Evolutionary conservation across 1,140 invertebrate genomes (phyloP), one percentile per base, ranked within the genome.

Genomic region (Panagrolaimus sp.): DNA sequence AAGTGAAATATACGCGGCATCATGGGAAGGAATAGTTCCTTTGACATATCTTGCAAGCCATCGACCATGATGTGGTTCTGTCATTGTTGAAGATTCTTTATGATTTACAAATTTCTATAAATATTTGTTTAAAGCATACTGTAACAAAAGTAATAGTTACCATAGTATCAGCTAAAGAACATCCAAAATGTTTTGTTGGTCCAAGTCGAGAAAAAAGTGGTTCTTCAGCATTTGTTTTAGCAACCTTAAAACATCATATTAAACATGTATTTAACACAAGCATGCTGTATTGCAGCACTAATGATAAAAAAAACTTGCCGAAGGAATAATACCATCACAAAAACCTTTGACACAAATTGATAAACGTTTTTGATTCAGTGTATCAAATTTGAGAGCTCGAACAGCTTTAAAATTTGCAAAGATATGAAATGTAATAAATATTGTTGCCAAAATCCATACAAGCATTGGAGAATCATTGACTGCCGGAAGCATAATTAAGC

Each of bases 351-450:
- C 74, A 51, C 62, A 42, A n/a, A 79, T 63, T 11, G 64, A 23
- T 9, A 80, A 42, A 48, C 78, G 25, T 25, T 68, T 63, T 45
- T 71, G 67, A 83, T 96, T 96, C 9, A 96, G 87, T 0, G 88
- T 89, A 77, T 89, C 87, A 81, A 95, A 87, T 73, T 72, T 88
- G 83, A 90, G 83, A 5, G 89, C 85, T 73, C 87, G 87, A 0
- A 96, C 91, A 9, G 92, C 92, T 71, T 86, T 86, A 79, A 92
- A 92, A 86, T 96, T 96, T 5, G 91, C 88, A 80, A 88, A 88
- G 1, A 96, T 84, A 85, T 97, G 93, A 23, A 92, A 75, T 25
- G 85, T 73, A n/a, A 91, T 91, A 76, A 94, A 88, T 0, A 89
- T 51, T 25, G 88, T 67, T 83, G 90, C 91, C 8, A 91, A 74